Evolutionary conservation across 2,113 vertebrate genomes (phyloP), one percentile per base, ranked within the genome.

Genomic region (Crotalus helleri): DNA sequence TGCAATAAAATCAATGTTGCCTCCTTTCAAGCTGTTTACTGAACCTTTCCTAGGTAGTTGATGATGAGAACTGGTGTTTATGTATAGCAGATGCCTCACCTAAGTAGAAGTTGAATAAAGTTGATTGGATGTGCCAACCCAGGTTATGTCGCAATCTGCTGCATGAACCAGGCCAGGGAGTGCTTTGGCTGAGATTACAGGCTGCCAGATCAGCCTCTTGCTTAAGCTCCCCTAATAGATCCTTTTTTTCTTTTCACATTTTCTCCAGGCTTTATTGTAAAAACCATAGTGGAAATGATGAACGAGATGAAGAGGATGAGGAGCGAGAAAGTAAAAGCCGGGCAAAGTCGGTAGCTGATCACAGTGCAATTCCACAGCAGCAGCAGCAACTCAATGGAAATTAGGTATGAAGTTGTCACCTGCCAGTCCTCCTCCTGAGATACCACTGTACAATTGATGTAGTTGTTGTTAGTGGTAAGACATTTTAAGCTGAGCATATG

Each of bases 211-310:
- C 69, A 81, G 74, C 74, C 1, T 44, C 74, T 21, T 81, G 74
- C 17, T 44, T 44, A 21, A 81, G 21, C 17, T 81, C 33, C 17
- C 33, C 17, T 44, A 39, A 44, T 7, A 4, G 23, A 33, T 29
- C 19, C 57, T 46, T 39, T 61, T 11, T 11, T 33, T 17, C 15
- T 24, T 23, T 39, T 87, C 90, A 33, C 57, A 1, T 96, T 94
- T 33, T 95, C 91, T 90, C 17, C 95, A 99, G 99, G 97, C 97
- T 99, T 4, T 99, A 99, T 96, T 99, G 99, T 98, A 99, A 99
- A 98, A 99, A 99, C 97, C 99, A 99, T 98, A 99, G 99, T 96
- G 99, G 99, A 93, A 99, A 99, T 33, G 99, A 99, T 96, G 99
- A 99, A 96, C 97, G 99, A 95, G 99, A 99, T 95, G 99, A 99